These are phyloP conservation scores for Myotis pilosus DNA, from an alignment of 2,797 vertebrate species.

Conservation along the genomic window DNA sequence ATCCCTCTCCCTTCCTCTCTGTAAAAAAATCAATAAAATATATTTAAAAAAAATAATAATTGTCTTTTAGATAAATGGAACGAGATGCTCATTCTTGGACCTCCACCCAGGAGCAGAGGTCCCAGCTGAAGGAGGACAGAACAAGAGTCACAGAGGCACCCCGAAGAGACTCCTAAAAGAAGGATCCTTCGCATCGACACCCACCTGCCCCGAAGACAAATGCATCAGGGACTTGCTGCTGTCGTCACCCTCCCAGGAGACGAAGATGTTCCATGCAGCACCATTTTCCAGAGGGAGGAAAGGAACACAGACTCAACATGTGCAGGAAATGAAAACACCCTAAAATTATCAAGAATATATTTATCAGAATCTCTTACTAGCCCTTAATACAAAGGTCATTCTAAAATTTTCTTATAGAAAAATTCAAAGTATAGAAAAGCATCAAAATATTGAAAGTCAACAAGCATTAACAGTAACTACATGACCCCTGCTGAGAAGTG, in stretches of 20 bases:
- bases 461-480: neutral
- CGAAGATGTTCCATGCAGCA: neutral
- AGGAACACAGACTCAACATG: neutral
- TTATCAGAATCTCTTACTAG: neutral
- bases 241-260: no score
- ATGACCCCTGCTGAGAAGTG: neutral
- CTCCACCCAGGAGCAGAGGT: neutral
- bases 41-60: neutral
- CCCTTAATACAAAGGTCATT: neutral
- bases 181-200: neutral
- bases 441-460: neutral
- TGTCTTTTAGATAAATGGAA: neutral
- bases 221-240: neutral
- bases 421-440: neutral
- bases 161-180: neutral
- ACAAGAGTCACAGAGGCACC: neutral
- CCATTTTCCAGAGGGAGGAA: neutral
- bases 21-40: no score
- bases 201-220: neutral
- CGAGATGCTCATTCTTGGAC: neutral
- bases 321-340: neutral
- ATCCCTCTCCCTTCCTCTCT: no score
- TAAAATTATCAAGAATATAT: neutral
- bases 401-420: neutral
- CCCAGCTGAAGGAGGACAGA: neutral